Conservation (phyloP, 2,797 vertebrate genomes). For the Dallia pectoralis region DNA sequence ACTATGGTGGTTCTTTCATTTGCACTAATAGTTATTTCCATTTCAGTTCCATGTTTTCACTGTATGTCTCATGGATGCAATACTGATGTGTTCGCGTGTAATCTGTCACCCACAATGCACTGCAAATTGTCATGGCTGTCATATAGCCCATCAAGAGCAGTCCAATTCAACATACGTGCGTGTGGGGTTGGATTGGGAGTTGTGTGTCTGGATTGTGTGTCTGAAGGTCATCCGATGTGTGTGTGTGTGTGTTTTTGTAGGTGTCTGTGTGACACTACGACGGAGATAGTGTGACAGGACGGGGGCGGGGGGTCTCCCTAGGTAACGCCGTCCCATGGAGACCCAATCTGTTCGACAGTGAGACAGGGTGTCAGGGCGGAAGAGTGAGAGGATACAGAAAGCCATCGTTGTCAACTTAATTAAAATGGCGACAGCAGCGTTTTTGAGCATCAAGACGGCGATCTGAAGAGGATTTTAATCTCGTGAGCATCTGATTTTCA, state of each 20-base stretch:
- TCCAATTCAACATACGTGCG: background rate
- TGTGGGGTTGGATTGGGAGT: background rate
- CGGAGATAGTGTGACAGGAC: constrained; percentile 60
- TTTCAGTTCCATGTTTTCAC: background rate
- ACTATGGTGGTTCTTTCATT: background rate
- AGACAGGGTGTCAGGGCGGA: constrained; percentile 28
- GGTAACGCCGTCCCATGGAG: constrained; percentile 80
- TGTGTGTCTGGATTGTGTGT: constrained; percentile 13
- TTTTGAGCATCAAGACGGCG: background rate
- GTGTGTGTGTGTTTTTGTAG: constrained; percentile 39
- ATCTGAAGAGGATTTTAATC: constrained; percentile 2
- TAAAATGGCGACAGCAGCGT: constrained; percentile 16
- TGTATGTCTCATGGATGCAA: background rate
- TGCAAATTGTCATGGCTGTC: background rate
- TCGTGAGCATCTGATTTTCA: background rate
- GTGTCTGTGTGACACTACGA: constrained; percentile 33
- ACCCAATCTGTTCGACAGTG: constrained; percentile 82
- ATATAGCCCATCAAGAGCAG: background rate
- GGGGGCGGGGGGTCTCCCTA: constrained; percentile 72
- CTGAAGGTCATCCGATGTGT: constrained; percentile 51
- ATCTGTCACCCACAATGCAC: background rate
- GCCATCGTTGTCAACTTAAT: constrained; percentile 37
- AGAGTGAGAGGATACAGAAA: constrained; percentile 22
- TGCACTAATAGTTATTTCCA: background rate
- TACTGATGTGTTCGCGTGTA: background rate